These are phyloP conservation scores for Zygogramma bicolorata DNA, from an alignment of 2,888 invertebrate species.

Conservation along the genomic window DNA sequence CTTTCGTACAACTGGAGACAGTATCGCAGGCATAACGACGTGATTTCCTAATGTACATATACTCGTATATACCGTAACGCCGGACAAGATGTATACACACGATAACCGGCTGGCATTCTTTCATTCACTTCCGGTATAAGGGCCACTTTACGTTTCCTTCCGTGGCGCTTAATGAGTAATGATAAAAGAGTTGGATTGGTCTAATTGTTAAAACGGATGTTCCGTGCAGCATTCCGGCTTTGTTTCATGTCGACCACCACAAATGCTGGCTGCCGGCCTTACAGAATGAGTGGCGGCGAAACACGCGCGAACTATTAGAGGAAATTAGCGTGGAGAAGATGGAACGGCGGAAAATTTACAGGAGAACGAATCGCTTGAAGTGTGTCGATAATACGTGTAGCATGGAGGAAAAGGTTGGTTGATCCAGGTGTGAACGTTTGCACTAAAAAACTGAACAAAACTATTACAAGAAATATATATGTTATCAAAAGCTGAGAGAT, in stretches of 20 bases:
- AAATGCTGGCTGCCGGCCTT: constrained; percentile 25
- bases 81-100: constrained; percentile 28
- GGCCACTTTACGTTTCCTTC: constrained; percentile 68
- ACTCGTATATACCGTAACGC: neutral
- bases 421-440: neutral
- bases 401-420: neutral
- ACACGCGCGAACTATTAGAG: constrained; percentile 48
- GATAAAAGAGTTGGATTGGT: constrained; percentile 60
- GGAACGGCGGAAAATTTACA: constrained; percentile 5
- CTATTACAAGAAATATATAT: no score
- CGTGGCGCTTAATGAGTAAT: constrained; percentile 63
- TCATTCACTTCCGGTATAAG: constrained; percentile 48
- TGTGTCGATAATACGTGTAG: neutral
- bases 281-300: constrained; percentile 26
- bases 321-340: constrained; percentile 43
- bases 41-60: constrained; percentile 3
- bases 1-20: neutral
- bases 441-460: no score
- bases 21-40: constrained; percentile 1
- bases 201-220: constrained; percentile 66
- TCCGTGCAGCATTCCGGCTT: constrained; percentile 55
- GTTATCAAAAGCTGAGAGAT: no score
- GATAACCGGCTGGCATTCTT: constrained; percentile 59
- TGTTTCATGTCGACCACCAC: constrained; percentile 38
- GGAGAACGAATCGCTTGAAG: neutral